A percentile compares a stretch with the other conserved stretches of the same genome.
Evolutionary conservation across 37 sponge, comb jelly and placozoan genomes (phyloP).

Genomic region (Spongilla lacustris): DNA sequence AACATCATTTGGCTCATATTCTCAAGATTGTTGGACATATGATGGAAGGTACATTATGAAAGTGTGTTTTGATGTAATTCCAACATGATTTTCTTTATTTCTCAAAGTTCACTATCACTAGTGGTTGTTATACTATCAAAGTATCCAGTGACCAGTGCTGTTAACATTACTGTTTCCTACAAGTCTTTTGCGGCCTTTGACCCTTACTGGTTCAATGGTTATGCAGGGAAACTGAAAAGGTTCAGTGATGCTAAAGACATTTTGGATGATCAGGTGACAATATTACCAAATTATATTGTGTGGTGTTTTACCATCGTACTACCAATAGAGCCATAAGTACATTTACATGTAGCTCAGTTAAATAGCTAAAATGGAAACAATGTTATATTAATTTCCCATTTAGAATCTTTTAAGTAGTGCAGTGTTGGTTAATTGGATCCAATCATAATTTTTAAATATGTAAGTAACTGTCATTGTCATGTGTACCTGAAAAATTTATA

Average conservation of each 20-base stretch:
- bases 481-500: no score
- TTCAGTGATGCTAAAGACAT: constrained; percentile 40
- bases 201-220: constrained; percentile 31
- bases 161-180: constrained; percentile 18
- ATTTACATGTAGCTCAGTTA: no score
- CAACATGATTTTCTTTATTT: neutral
- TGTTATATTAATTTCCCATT: no score
- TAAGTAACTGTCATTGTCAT: no score
- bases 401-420: neutral
- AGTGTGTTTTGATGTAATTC: neutral
- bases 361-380: no score
- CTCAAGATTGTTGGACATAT: constrained; percentile 60
- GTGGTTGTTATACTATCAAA: constrained; percentile 25
- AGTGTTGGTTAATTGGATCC: no score
- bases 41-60: constrained; percentile 47
- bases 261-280: constrained; percentile 48
- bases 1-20: constrained; percentile 19
- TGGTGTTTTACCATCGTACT: no score
- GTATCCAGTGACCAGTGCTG: constrained; percentile 3
- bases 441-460: no score
- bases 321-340: no score
- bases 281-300: neutral
- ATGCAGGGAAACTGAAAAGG: constrained; percentile 27
- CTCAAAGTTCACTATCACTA: constrained; percentile 31
- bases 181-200: constrained; percentile 2